A percentile compares a stretch with the other conserved stretches of the same genome.
Conservation (phyloP, 2,888 invertebrate genomes). For the Spodoptera picta region DNA sequence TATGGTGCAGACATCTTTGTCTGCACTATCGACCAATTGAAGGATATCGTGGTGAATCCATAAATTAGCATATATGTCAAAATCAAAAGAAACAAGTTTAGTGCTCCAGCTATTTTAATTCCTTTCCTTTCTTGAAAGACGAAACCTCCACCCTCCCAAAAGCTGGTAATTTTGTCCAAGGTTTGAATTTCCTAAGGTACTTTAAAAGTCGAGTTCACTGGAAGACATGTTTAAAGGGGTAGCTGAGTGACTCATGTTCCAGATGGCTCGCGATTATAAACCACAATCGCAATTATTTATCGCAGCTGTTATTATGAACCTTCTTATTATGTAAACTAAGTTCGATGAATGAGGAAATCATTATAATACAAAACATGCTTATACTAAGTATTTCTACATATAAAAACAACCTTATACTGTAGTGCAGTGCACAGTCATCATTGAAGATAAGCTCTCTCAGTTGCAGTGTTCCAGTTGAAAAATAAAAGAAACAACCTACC, state of each 20-base stretch:
- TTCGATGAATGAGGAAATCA: slow-evolving; percentile 30
- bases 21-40: too few relatives aligned
- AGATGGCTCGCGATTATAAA: slow-evolving; percentile 70
- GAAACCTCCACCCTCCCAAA: too few relatives aligned
- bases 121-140: too few relatives aligned
- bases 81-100: too few relatives aligned
- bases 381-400: slow-evolving; percentile 23
- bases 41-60: too few relatives aligned
- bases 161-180: too few relatives aligned
- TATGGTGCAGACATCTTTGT: too few relatives aligned
- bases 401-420: slow-evolving; percentile 22
- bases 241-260: slow-evolving; percentile 65
- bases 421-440: slow-evolving; percentile 12
- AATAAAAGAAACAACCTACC: slow-evolving; percentile 8
- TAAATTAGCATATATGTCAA: too few relatives aligned
- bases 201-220: slow-evolving; percentile 5
- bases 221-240: slow-evolving; percentile 44
- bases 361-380: slow-evolving; percentile 27
- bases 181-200: too few relatives aligned
- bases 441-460: slow-evolving; percentile 17
- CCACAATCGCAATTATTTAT: slow-evolving; percentile 69
- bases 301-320: slow-evolving; percentile 66
- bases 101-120: too few relatives aligned
- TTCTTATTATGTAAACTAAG: slow-evolving; percentile 62
- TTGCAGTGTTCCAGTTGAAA: slow-evolving; percentile 9